phyloP scores from a whole-genome alignment of 2,888 invertebrate genomes.

The Leptopilina drosophilae region DNA sequence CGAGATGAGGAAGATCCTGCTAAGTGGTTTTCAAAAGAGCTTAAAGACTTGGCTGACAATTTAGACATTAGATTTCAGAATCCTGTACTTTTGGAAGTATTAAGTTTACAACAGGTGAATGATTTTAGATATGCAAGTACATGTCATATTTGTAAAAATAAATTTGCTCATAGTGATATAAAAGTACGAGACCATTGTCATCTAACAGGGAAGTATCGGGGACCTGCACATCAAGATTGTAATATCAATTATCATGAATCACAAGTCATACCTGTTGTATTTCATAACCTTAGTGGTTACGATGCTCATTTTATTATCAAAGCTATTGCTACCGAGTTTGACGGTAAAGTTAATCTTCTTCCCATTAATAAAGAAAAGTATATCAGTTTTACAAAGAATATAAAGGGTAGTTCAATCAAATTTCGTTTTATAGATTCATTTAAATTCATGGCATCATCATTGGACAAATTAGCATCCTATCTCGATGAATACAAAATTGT shows the following conservation, averaged over 20 bases:
- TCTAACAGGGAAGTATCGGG: slow-evolving; percentile 7
- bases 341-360: background rate
- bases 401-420: no score
- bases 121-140: background rate
- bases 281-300: background rate
- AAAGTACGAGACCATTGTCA: slow-evolving; percentile 18
- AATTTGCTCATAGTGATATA: background rate
- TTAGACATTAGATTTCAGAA: no score
- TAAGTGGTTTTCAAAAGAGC: no score
- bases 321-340: background rate
- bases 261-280: background rate
- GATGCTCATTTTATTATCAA: slow-evolving; percentile 7
- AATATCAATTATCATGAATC: slow-evolving; percentile 2
- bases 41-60: no score
- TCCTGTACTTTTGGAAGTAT: no score
- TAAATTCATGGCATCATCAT: no score
- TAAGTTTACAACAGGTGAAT: background rate
- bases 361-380: background rate
- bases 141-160: background rate
- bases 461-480: background rate
- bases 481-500: background rate
- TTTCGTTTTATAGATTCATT: no score
- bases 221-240: background rate
- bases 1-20: no score
- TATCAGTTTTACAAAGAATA: background rate